Evolutionary conservation across 1,140 invertebrate genomes (phyloP).

Genomic region (Drosophila tristis): DNA sequence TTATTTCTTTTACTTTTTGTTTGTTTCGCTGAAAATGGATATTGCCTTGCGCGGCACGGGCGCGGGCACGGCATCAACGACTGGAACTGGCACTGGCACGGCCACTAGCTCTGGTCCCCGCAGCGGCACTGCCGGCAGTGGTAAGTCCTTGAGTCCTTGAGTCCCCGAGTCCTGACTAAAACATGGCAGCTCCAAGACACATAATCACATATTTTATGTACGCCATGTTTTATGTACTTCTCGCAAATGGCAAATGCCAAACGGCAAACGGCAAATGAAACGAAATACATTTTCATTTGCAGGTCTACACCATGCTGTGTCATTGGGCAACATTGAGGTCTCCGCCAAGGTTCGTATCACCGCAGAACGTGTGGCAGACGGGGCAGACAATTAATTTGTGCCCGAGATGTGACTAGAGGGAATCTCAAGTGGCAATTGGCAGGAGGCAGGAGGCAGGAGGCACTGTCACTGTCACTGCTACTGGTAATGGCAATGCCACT

Average conservation of each 20-base stretch:
- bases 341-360: slow-evolving; percentile 82
- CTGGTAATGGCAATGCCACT: too few species aligned
- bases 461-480: slow-evolving; percentile 5
- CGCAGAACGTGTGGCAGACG: not conserved
- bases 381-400: not conserved
- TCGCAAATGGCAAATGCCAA: slow-evolving; percentile 25
- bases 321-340: slow-evolving; percentile 84
- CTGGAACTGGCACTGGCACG: slow-evolving; percentile 60
- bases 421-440: slow-evolving; percentile 8
- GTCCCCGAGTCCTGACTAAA: slow-evolving; percentile 19
- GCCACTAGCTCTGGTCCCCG: slow-evolving; percentile 30
- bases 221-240: slow-evolving; percentile 22
- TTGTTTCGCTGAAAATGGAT: slow-evolving; percentile 71
- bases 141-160: slow-evolving; percentile 12
- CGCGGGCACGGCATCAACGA: slow-evolving; percentile 38
- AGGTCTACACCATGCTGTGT: slow-evolving; percentile 84
- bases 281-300: slow-evolving; percentile 61
- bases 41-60: slow-evolving; percentile 66
- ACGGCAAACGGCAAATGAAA: slow-evolving; percentile 27
- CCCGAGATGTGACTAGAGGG: slow-evolving; percentile 1
- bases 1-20: slow-evolving; percentile 50
- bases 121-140: not conserved
- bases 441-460: slow-evolving; percentile 11
- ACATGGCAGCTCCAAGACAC: slow-evolving; percentile 59
- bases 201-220: slow-evolving; percentile 47